phyloP scores from a whole-genome alignment of 2,113 vertebrate species.

The Oplegnathus fasciatus region DNA sequence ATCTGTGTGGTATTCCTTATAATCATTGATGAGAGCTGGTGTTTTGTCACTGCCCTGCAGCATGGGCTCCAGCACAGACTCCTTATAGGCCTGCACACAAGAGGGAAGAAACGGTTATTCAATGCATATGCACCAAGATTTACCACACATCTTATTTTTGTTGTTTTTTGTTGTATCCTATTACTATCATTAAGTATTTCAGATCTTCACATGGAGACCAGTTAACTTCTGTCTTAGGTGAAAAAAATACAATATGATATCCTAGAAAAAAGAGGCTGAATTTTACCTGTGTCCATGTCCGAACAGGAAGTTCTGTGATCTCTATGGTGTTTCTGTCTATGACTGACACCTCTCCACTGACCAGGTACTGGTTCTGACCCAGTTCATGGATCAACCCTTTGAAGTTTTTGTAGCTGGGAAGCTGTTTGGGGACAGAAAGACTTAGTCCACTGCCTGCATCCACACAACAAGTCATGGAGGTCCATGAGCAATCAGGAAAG shows the following conservation, averaged over 20 bases:
- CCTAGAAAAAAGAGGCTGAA: not conserved
- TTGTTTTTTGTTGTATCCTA: not conserved
- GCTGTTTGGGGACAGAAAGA: slow-evolving; percentile 81
- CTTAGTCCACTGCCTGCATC: not conserved
- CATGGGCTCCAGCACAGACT: slow-evolving; percentile 98
- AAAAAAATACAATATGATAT: not conserved
- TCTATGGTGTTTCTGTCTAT: slow-evolving; percentile 97
- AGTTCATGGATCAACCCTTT: slow-evolving; percentile 96
- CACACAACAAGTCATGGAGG: not conserved
- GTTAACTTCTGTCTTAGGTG: too few relatives aligned
- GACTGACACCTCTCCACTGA: slow-evolving; percentile 96
- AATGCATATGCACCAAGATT: not conserved
- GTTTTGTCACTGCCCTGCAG: slow-evolving; percentile 97
- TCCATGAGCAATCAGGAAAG: not conserved
- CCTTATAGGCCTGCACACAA: slow-evolving; percentile 91
- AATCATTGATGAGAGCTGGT: slow-evolving; percentile 95
- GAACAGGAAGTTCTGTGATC: slow-evolving; percentile 97
- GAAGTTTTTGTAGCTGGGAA: slow-evolving; percentile 98
- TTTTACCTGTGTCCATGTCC: slow-evolving; percentile 98
- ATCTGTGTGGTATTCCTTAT: slow-evolving; percentile 99
- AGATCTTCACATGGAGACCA: not conserved
- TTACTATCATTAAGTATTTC: not conserved
- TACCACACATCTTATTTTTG: not conserved
- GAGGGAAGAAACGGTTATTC: not conserved
- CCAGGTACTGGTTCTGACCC: slow-evolving; percentile 96